A percentile compares a stretch with the other conserved stretches of the same genome.
Conservation (phyloP, 1,140 invertebrate species). For the Dendrolimus kikuchii region DNA sequence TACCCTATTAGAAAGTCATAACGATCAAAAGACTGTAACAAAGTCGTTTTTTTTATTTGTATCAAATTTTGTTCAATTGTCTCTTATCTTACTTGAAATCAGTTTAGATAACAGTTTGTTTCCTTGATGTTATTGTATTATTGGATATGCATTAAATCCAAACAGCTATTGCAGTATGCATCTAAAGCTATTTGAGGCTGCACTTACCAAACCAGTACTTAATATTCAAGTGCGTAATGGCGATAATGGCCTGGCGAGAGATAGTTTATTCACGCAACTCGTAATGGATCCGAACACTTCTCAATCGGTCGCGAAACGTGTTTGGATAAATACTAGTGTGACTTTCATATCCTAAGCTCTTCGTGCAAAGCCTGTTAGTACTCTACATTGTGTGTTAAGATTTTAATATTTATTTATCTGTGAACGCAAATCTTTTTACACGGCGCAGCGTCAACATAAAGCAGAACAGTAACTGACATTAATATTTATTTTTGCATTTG, state of each 20-base stretch:
- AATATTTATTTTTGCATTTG: too few relatives aligned
- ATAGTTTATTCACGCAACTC: slow-evolving; percentile 40
- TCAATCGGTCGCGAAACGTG: slow-evolving; percentile 52
- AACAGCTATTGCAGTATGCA: too few relatives aligned
- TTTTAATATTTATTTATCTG: not conserved
- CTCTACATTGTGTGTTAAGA: not conserved
- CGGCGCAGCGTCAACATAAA: too few relatives aligned
- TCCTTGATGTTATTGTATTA: too few relatives aligned
- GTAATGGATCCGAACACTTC: slow-evolving; percentile 60
- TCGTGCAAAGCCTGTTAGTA: slow-evolving; percentile 14
- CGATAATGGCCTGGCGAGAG: slow-evolving; percentile 26
- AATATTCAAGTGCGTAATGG: slow-evolving; percentile 23
- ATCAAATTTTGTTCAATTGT: too few relatives aligned
- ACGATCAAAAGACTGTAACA: too few relatives aligned
- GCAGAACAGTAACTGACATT: too few relatives aligned
- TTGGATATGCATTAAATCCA: too few relatives aligned
- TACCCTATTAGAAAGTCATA: too few relatives aligned
- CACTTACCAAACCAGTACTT: slow-evolving; percentile 27
- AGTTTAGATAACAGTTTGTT: too few relatives aligned
- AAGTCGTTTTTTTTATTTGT: too few relatives aligned
- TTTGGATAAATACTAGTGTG: slow-evolving; percentile 59
- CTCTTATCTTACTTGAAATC: too few relatives aligned
- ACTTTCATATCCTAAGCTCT: slow-evolving; percentile 41
- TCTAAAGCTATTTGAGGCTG: slow-evolving; percentile 18
- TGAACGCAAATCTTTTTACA: not conserved